These are phyloP conservation scores for Sphenodon punctatus DNA, from an alignment of 2,797 vertebrate species.

Conservation along the genomic window DNA sequence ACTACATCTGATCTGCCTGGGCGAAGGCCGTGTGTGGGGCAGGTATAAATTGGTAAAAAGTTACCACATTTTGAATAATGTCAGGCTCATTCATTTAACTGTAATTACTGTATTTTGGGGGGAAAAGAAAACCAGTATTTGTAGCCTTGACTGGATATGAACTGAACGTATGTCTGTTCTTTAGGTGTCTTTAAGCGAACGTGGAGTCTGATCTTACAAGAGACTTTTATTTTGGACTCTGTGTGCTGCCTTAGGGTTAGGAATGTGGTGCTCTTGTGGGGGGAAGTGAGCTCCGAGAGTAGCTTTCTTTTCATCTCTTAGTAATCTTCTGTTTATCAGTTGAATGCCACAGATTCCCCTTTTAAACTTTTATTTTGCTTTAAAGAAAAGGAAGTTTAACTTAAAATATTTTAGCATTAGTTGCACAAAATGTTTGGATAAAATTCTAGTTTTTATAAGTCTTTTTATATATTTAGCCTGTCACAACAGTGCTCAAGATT, in stretches of 20 bases:
- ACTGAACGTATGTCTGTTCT: conserved; percentile 81
- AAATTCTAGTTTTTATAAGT: conserved; percentile 98
- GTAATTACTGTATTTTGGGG: conserved; percentile 84
- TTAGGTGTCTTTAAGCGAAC: conserved; percentile 83
- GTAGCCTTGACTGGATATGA: conserved; percentile 81
- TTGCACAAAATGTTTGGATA: conserved; percentile 89
- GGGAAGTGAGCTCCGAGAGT: conserved; percentile 80
- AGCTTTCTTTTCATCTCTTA: conserved; percentile 82
- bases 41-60: conserved; percentile 69
- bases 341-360: conserved; percentile 80
- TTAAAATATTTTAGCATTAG: conserved; percentile 87
- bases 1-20: conserved; percentile 81
- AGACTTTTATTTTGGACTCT: conserved; percentile 81
- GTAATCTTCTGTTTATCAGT: conserved; percentile 77
- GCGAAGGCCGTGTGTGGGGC: conserved; percentile 64
- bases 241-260: conserved; percentile 83
- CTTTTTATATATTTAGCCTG: conserved; percentile 94
- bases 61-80: conserved; percentile 72
- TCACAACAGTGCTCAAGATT: conserved; percentile 85
- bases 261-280: conserved; percentile 82
- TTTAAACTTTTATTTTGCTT: conserved; percentile 86
- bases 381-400: conserved; percentile 83
- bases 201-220: conserved; percentile 82
- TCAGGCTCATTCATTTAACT: conserved; percentile 81
- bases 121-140: conserved; percentile 77